These are phyloP conservation scores for Heliopora coerulea DNA, from an alignment of 92 coral and sea anemone species.

Conservation along the genomic window DNA sequence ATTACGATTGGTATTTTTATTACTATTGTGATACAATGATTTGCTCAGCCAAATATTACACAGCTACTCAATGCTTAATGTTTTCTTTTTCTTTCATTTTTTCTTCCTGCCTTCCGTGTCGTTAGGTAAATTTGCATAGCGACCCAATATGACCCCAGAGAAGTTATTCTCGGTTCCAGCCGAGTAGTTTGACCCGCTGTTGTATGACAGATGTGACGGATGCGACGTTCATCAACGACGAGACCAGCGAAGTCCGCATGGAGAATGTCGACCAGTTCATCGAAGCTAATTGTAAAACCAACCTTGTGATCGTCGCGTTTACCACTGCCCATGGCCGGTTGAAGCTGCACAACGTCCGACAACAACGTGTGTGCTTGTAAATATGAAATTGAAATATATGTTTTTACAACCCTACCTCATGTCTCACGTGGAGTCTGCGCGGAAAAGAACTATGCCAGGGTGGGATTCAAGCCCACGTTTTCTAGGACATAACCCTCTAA, in stretches of 20 bases:
- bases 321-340: slow-evolving; percentile 2
- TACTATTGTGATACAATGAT: no score
- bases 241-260: neutral
- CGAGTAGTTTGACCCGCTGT: neutral
- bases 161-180: neutral
- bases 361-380: no score
- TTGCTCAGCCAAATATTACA: no score
- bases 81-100: no score
- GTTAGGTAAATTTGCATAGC: slow-evolving; percentile 1
- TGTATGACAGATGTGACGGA: neutral
- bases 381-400: neutral
- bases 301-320: neutral
- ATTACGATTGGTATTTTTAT: no score
- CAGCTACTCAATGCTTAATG: no score
- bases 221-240: neutral
- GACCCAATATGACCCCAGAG: slow-evolving; percentile 35
- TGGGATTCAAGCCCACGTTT: no score
- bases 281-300: neutral
- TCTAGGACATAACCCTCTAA: no score
- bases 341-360: neutral
- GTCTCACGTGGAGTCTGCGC: no score
- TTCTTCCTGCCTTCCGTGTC: neutral
- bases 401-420: no score
- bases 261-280: neutral
- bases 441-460: no score